Evolutionary conservation across 2,797 vertebrate genomes (phyloP).

Genomic region (Tiaroga cobitis): DNA sequence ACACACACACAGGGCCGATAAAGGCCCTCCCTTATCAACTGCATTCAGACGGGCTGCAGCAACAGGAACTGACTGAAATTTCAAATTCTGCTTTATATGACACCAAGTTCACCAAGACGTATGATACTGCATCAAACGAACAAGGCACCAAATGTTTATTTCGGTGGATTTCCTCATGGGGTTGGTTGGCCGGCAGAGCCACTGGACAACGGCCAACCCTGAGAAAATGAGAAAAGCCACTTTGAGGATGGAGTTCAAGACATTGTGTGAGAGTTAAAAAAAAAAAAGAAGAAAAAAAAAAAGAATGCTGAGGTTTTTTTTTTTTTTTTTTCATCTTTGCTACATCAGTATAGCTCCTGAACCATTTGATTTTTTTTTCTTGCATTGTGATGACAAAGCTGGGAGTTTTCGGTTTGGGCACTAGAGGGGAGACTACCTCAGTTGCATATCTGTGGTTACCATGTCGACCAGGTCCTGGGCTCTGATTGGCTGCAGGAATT

Average conservation of each 20-base stretch:
- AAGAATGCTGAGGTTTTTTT: constrained; percentile 71
- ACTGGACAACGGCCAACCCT: constrained; percentile 73
- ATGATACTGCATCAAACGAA: constrained; percentile 68
- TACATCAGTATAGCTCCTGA: constrained; percentile 75
- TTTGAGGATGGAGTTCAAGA: constrained; percentile 69
- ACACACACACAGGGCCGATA: constrained; percentile 64
- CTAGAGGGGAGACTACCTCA: constrained; percentile 86
- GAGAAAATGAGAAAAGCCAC: constrained; percentile 70
- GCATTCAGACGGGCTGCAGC: constrained; percentile 71
- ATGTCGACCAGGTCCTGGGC: constrained; percentile 84
- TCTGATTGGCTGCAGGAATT: constrained; percentile 74
- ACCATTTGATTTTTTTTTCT: constrained; percentile 71
- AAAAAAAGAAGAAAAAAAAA: constrained; percentile 78
- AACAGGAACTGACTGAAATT: constrained; percentile 68
- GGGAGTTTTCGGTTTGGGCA: constrained; percentile 83
- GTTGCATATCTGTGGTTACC: constrained; percentile 86
- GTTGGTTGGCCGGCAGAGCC: constrained; percentile 74
- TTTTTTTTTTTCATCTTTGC: constrained; percentile 63
- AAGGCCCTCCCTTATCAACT: constrained; percentile 68
- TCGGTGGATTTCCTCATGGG: constrained; percentile 74
- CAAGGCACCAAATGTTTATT: constrained; percentile 64
- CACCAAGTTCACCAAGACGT: constrained; percentile 57
- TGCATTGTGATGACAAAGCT: constrained; percentile 64
- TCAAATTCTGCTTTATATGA: constrained; percentile 61
- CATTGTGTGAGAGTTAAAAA: constrained; percentile 64